Conservation (phyloP, 2,888 invertebrate species). For the Steinernema scapterisci region DNA sequence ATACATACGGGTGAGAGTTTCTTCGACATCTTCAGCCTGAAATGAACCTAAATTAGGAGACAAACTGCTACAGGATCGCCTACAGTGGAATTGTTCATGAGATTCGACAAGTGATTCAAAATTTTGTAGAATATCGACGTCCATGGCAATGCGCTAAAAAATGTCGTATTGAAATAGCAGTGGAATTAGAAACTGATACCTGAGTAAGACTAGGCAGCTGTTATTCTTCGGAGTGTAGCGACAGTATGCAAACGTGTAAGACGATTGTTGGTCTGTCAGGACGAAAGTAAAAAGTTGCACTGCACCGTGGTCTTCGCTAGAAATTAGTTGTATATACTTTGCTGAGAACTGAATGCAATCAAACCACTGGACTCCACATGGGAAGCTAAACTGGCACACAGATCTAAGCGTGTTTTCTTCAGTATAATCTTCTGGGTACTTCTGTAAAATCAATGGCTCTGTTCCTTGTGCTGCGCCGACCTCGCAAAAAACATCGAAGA, state of each 20-base stretch:
- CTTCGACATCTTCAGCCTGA: conserved; percentile 53
- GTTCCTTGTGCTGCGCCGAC: conserved; percentile 39
- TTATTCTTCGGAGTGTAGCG: conserved; percentile 88
- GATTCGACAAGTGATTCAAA: conserved; percentile 81
- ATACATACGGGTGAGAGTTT: conserved; percentile 60
- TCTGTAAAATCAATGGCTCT: conserved; percentile 46
- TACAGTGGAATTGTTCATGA: conserved; percentile 71
- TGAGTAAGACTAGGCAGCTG: conserved; percentile 75
- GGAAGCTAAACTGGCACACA: conserved; percentile 66
- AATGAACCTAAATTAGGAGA: conserved; percentile 16
- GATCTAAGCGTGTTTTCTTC: conserved; percentile 62
- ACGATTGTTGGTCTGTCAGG: conserved; percentile 88
- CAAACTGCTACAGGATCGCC: neutral
- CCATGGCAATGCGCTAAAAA: conserved; percentile 88
- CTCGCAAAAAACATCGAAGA: conserved; percentile 63
- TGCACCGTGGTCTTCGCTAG: conserved; percentile 69
- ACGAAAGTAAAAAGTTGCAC: conserved; percentile 96
- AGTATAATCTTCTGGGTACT: conserved; percentile 66
- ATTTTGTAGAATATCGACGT: conserved; percentile 90
- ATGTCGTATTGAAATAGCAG: conserved; percentile 18
- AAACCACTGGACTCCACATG: conserved; percentile 47
- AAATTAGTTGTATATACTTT: conserved; percentile 33
- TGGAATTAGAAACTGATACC: conserved; percentile 64
- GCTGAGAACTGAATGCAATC: neutral
- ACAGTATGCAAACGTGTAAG: conserved; percentile 96